Percentiles rank a stretch among this genome's conserved stretches.
phyloP scores from a whole-genome alignment of 2,113 vertebrate species.

The Nycticorax nycticorax region DNA sequence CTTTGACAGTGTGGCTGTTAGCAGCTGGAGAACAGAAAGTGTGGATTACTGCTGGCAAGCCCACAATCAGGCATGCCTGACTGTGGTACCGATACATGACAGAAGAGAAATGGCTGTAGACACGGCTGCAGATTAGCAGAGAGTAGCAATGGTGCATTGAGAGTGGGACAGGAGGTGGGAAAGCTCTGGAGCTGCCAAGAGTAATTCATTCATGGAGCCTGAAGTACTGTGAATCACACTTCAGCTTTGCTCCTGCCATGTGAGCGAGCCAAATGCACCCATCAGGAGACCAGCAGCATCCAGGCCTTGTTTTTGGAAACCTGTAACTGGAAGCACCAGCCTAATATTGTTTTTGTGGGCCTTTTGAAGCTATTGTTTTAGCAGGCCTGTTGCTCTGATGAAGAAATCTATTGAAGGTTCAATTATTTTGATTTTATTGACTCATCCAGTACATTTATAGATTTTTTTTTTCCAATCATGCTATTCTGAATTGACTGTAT shows the following conservation, averaged over 20 bases:
- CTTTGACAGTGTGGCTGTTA: not conserved
- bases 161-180: not conserved
- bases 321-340: not conserved
- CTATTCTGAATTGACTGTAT: not conserved
- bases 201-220: constrained; percentile 14
- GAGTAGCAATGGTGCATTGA: not conserved
- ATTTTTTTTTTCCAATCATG: not conserved
- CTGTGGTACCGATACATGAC: not conserved
- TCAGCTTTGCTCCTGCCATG: not conserved
- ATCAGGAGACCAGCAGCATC: not conserved
- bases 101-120: not conserved
- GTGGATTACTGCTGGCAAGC: not conserved
- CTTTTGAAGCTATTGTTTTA: not conserved
- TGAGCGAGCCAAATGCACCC: not conserved
- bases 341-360: not conserved
- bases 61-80: not conserved
- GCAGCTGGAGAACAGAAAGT: not conserved
- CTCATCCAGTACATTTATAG: not conserved
- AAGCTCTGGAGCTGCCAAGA: not conserved
- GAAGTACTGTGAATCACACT: constrained; percentile 7
- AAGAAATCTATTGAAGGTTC: not conserved
- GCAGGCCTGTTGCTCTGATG: not conserved
- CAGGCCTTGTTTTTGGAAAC: not conserved
- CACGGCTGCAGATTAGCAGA: not conserved
- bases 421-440: constrained; percentile 6